Evolutionary conservation across 2,888 invertebrate species (phyloP).

Genomic region (Pasiphila rectangulata): DNA sequence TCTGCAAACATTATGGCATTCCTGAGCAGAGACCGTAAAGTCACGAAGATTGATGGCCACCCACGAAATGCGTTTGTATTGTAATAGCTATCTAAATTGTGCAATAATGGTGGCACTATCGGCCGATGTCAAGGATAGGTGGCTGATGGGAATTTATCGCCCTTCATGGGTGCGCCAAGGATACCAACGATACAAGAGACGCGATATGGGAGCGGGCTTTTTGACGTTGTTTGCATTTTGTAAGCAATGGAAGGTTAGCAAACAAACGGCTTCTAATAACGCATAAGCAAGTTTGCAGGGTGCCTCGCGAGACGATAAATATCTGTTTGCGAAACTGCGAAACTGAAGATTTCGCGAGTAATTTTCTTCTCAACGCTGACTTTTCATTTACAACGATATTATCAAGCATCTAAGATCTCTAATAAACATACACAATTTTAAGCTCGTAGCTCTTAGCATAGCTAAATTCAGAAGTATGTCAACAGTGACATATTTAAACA

Average conservation of each 20-base stretch:
- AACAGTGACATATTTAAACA: no score
- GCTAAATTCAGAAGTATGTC: no score
- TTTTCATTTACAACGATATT: neutral
- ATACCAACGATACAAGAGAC: constrained; percentile 55
- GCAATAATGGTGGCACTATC: constrained; percentile 68
- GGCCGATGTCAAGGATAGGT: constrained; percentile 70
- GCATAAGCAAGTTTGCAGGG: constrained; percentile 14
- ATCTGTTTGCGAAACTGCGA: neutral
- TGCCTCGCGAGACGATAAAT: constrained; percentile 16
- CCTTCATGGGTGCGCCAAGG: constrained; percentile 63
- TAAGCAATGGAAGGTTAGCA: constrained; percentile 64
- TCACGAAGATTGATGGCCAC: constrained; percentile 58
- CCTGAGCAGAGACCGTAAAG: constrained; percentile 42
- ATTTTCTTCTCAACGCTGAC: no score
- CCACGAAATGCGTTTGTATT: constrained; percentile 72
- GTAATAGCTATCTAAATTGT: constrained; percentile 72
- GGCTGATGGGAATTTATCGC: constrained; percentile 73
- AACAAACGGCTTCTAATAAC: constrained; percentile 41
- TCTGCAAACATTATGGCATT: constrained; percentile 44
- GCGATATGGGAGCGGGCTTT: constrained; percentile 61
- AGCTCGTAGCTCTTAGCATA: no score
- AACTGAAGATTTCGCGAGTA: no score
- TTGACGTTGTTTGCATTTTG: constrained; percentile 56
- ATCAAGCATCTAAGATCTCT: no score
- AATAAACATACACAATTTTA: no score